These are phyloP conservation scores for Chromobotia macracanthus DNA, from an alignment of 2,797 vertebrate genomes.

Conservation along the genomic window DNA sequence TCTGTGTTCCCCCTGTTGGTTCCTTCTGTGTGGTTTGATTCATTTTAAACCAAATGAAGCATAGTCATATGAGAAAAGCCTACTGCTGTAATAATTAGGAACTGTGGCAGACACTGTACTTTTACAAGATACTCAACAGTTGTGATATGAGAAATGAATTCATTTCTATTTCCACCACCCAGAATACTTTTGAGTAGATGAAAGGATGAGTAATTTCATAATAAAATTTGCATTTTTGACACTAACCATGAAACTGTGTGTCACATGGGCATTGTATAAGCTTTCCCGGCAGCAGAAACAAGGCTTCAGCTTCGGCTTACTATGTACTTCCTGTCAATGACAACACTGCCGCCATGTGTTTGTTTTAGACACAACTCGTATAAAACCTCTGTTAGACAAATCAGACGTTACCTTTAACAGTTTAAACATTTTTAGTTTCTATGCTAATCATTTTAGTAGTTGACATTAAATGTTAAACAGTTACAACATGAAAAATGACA, in stretches of 20 bases:
- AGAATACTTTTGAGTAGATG: background rate
- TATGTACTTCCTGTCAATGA: background rate
- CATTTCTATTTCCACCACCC: background rate
- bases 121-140: background rate
- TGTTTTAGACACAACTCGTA: background rate
- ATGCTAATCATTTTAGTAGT: too few species aligned
- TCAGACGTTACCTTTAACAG: background rate
- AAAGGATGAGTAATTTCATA: background rate
- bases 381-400: background rate
- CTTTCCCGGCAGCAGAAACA: background rate
- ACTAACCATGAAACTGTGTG: conserved; percentile 1
- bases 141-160: background rate
- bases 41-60: background rate
- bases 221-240: background rate
- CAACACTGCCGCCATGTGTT: conserved; percentile 48
- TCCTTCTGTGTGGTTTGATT: conserved; percentile 4
- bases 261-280: background rate
- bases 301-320: background rate
- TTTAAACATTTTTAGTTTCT: too few species aligned
- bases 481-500: too few species aligned
- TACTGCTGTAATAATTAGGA: background rate
- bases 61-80: conserved; percentile 20
- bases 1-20: background rate
- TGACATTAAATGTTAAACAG: too few species aligned
- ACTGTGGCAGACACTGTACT: background rate